phyloP scores from a whole-genome alignment of 2,888 invertebrate genomes.

The Polymixis flavicincta region DNA sequence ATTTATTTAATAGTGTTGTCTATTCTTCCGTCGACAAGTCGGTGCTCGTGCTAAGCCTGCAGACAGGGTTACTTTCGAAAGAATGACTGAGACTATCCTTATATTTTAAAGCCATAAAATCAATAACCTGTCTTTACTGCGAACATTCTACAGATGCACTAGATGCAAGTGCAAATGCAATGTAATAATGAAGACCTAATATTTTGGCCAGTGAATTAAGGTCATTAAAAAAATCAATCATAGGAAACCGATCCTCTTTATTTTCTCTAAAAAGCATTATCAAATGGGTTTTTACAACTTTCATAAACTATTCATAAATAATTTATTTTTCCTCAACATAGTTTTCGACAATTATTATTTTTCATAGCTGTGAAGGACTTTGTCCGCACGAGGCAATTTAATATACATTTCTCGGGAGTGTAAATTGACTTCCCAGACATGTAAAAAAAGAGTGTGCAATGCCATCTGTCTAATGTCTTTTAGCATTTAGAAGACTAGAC shows the following conservation, averaged over 20 bases:
- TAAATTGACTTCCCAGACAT: conserved; percentile 51
- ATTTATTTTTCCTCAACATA: conserved; percentile 2
- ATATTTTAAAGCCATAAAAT: neutral
- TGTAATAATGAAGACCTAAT: too few species aligned
- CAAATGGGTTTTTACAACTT: neutral
- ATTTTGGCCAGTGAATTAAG: too few species aligned
- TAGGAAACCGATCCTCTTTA: too few species aligned
- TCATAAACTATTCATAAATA: neutral
- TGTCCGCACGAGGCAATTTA: conserved; percentile 25
- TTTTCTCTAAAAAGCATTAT: neutral
- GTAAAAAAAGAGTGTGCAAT: conserved; percentile 27
- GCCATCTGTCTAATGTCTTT: conserved; percentile 14
- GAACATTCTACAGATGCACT: neutral
- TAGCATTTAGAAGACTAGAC: conserved; percentile 1
- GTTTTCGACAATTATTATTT: conserved; percentile 32
- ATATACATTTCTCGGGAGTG: conserved; percentile 32
- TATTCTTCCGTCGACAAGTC: too few species aligned
- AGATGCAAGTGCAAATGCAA: too few species aligned
- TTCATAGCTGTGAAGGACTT: conserved; percentile 11
- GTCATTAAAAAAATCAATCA: neutral
- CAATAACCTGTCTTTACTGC: neutral
- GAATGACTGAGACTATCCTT: neutral
- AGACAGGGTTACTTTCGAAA: too few species aligned
- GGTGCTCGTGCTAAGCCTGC: too few species aligned
- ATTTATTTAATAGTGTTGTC: too few species aligned